Evolutionary conservation across 2,888 invertebrate species (phyloP).

Genomic region (Macrosoma leucophasiata): DNA sequence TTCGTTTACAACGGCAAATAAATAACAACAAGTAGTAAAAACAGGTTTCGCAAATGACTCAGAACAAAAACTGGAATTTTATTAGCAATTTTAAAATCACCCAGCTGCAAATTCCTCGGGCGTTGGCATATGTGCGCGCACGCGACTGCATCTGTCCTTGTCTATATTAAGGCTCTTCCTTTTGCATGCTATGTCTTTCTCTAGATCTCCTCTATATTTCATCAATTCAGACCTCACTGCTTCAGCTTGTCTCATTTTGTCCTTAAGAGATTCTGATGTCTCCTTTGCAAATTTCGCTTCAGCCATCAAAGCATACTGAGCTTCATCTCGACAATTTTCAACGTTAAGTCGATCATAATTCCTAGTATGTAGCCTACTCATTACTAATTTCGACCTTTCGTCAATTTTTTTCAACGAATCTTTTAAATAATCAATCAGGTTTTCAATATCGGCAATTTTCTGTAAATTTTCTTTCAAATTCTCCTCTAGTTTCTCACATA

Average conservation of each 20-base stretch:
- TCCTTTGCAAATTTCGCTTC: constrained; percentile 80
- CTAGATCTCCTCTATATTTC: constrained; percentile 78
- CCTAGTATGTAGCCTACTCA: constrained; percentile 86
- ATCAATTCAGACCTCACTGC: constrained; percentile 66
- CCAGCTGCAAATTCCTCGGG: constrained; percentile 78
- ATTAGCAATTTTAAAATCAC: too few relatives aligned
- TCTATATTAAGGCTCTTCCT: constrained; percentile 82
- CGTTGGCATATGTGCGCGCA: constrained; percentile 81
- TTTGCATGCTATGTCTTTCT: constrained; percentile 82
- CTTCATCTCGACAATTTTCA: constrained; percentile 88
- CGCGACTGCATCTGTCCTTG: constrained; percentile 75
- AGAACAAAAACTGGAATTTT: too few relatives aligned
- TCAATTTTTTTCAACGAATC: constrained; percentile 82
- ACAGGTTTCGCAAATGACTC: too few relatives aligned
- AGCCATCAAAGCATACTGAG: constrained; percentile 83
- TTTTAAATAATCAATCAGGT: constrained; percentile 80
- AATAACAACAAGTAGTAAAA: too few relatives aligned
- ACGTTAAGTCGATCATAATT: constrained; percentile 82
- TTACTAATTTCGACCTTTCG: constrained; percentile 86
- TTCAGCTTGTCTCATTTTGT: constrained; percentile 80
- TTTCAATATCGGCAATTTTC: constrained; percentile 85
- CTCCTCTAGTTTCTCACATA: constrained; percentile 80
- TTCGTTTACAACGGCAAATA: too few relatives aligned
- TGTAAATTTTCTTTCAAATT: constrained; percentile 82
- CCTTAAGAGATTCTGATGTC: constrained; percentile 61